Conservation (phyloP, 2,797 vertebrate genomes). For the Oreortyx pictus region DNA sequence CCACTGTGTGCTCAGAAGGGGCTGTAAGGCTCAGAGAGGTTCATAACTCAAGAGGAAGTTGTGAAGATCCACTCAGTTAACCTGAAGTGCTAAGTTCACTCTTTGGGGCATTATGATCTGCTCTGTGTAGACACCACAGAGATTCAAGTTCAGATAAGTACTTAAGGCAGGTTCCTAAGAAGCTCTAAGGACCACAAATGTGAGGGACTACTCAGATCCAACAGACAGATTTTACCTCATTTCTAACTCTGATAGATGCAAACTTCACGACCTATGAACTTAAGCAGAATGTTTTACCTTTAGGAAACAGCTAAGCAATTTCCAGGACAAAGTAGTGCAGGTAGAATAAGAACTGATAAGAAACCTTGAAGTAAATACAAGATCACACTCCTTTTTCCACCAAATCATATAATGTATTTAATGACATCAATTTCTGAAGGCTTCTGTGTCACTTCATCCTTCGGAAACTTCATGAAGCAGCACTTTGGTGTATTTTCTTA, state of each 20-base stretch:
- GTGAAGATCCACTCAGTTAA: neutral
- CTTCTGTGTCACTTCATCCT: neutral
- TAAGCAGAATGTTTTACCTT: neutral
- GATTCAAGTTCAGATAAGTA: neutral
- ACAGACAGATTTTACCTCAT: neutral
- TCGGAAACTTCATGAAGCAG: neutral
- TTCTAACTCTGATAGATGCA: neutral
- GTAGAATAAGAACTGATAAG: neutral
- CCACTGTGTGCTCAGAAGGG: neutral
- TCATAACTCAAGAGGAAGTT: neutral
- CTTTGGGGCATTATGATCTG: neutral
- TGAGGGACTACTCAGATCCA: neutral
- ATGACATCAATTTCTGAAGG: neutral
- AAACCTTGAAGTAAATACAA: neutral
- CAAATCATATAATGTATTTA: neutral
- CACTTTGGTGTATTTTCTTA: neutral
- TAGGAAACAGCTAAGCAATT: neutral
- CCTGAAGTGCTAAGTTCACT: neutral
- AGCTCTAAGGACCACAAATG: neutral
- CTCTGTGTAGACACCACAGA: neutral
- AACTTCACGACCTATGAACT: neutral
- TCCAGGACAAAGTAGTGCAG: neutral
- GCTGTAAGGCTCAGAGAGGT: neutral
- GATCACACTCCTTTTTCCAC: neutral
- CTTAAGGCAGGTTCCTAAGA: neutral